Conservation (phyloP, 1,140 invertebrate species). For the Cyrtorhinus lividipennis region DNA sequence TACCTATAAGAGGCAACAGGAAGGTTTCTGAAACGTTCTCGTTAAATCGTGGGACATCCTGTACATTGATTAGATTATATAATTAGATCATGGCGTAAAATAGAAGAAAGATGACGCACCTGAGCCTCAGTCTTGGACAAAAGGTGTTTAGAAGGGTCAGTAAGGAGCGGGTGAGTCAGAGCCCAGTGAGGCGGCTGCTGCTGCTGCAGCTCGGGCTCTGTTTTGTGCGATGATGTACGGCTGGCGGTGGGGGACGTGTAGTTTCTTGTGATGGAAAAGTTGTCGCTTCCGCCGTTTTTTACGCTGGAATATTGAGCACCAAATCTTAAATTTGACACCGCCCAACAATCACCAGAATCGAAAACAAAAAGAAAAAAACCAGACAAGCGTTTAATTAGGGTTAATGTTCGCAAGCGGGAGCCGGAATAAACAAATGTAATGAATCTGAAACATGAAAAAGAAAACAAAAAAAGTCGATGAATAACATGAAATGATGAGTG, state of each 20-base stretch:
- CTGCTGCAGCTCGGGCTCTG: conserved; percentile 24
- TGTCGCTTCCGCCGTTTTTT: conserved; percentile 46
- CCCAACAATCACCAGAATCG: neutral
- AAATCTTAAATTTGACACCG: neutral
- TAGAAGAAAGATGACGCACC: conserved; percentile 25
- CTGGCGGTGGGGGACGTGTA: conserved; percentile 46
- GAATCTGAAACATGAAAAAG: neutral
- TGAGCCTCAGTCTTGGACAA: conserved; percentile 33
- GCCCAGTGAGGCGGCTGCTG: conserved; percentile 24
- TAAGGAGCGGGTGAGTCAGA: conserved; percentile 25
- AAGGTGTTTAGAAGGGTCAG: conserved; percentile 28
- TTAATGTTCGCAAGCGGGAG: neutral
- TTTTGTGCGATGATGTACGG: conserved; percentile 28
- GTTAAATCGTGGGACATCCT: too few species aligned
- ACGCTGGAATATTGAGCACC: conserved; percentile 38
- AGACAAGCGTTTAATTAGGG: neutral
- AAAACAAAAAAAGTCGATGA: neutral
- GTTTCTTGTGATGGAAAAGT: conserved; percentile 64
- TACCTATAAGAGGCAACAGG: too few species aligned
- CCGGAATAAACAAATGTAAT: neutral
- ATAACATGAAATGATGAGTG: neutral
- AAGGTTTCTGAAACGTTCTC: too few species aligned
- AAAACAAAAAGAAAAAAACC: neutral
- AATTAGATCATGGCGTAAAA: too few species aligned
- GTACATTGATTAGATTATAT: too few species aligned